A percentile compares a stretch with the other conserved stretches of the same genome.
Evolutionary conservation across 2,797 vertebrate species (phyloP).

Genomic region (Anguilla marmorata): DNA sequence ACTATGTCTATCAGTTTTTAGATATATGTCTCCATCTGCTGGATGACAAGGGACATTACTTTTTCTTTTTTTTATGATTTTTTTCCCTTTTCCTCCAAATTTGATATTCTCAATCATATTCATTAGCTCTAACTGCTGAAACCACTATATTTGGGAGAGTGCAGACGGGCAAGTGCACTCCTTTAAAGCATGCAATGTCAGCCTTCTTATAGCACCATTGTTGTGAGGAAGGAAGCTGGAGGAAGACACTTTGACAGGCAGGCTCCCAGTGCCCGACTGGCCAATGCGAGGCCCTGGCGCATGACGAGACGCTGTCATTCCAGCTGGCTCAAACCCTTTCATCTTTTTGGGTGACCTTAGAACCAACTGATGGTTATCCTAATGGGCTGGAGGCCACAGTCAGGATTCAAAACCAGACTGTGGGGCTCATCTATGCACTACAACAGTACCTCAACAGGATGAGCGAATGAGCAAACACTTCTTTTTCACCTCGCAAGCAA

Average conservation of each 20-base stretch:
- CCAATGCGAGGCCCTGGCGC: neutral
- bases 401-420: neutral
- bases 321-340: neutral
- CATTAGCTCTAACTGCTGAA: neutral
- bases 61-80: neutral
- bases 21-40: neutral
- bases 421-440: neutral
- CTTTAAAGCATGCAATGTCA: neutral
- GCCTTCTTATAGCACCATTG: too few relatives aligned
- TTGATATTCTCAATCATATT: neutral
- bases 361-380: neutral
- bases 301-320: neutral
- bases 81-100: neutral
- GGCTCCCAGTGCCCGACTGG: neutral
- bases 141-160: neutral
- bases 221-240: too few relatives aligned
- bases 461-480: neutral
- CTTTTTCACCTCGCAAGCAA: neutral
- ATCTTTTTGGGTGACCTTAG: neutral
- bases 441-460: neutral
- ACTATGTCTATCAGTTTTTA: neutral
- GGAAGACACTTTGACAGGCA: too few relatives aligned
- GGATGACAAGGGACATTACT: neutral
- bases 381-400: neutral
- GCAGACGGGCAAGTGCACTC: neutral